Base-by-base conservation (phyloP, 2,113 vertebrate genomes). In the Orientallactaga bullata region DNA sequence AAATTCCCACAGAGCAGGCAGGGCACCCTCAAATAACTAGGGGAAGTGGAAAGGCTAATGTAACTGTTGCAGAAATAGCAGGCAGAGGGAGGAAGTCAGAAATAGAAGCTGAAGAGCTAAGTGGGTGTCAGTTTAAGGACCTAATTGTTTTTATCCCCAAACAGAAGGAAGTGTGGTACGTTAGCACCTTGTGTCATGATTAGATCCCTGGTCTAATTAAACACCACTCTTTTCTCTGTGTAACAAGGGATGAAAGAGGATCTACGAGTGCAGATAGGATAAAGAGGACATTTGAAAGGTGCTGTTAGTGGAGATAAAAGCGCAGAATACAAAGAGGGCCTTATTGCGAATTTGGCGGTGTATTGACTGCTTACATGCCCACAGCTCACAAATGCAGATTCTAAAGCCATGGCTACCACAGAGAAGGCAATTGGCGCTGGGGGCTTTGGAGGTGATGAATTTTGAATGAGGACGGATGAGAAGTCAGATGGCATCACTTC, bases 401-500 rank as follows among this genome's bases (percentile, higher is more conserved):
- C 12, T 73, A 28, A 74, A 82, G 12, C 6, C 24, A 30, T 35
- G 63, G 35, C 3, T 24, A 9, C 35, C 6, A 35, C 0, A 39
- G 30, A 26, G 17, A 51, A 61, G n/a, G 4, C 32, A 42, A 60
- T 86, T 76, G 35, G 11, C 32, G 20, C 17, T 35, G 30, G 16
- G 5, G 16, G 1, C 1, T 72, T 51, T 35, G 3, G 61, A 73
- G 11, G 4, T 21, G 80, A 37, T 51, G 39, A 51, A 0, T 8
- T 28, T 92, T 61, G 61, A 20, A 55, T 66, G 26, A 95, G 37
- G 10, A 47, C 35, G 24, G 17, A 37, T 73, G 21, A 7, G 12
- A 1, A 6, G 12, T 4, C 17, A 0, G 4, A 32, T 61, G 5
- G 9, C 11, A 23, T 77, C 7, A 39, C 15, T 12, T 7, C 16